Base-by-base conservation (phyloP, 1,140 invertebrate species). In the Nasonia vitripennis region DNA sequence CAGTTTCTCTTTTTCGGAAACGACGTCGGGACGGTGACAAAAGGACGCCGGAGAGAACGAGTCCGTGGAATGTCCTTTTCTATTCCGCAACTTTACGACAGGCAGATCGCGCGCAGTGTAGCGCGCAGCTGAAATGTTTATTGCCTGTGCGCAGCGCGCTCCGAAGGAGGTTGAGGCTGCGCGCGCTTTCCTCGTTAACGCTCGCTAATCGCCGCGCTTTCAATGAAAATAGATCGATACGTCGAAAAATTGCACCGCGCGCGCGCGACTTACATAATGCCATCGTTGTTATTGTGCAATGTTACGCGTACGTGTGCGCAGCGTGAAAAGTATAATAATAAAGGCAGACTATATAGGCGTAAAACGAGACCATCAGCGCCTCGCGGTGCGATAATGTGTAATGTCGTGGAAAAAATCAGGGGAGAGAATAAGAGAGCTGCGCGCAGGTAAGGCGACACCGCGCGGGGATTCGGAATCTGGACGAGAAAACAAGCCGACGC, bases 181-280 rank as follows among this genome's bases (percentile, higher is more conserved):
- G 41, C 9, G 41, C 41, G 68, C 41, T 70, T 80, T 80, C 68
- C 37, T 70, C 68, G n/a, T 80, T 70, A 41, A 77, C 68, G 68
- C 27, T 71, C 14, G 68, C 68, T 71, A 62, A 62, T 62, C 55
- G 55, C 55, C 5, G 55, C 4, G 55, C 20, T 34, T 17, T 74
- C 34, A 45, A 74, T 37, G 73, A 74, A 74, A 74, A 74, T 62
- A 62, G 55, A 62, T 62, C 55, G 55, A 62, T 62, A 62, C 20
- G 55, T 62, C 55, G 55, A 62, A 62, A 62, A n/a, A 62, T 62
- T 62, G 55, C 55, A 62, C 37, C 37, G 55, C 55, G 6, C 6
- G 14, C 14, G 55, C 55, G 34, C 6, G 55, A 6, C 4, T 62
- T 62, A 62, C 55, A 62, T 62, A 62, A 62, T 62, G 4, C 27